phyloP scores from a whole-genome alignment of 2,888 invertebrate genomes.

The Nysson spinosus region DNA sequence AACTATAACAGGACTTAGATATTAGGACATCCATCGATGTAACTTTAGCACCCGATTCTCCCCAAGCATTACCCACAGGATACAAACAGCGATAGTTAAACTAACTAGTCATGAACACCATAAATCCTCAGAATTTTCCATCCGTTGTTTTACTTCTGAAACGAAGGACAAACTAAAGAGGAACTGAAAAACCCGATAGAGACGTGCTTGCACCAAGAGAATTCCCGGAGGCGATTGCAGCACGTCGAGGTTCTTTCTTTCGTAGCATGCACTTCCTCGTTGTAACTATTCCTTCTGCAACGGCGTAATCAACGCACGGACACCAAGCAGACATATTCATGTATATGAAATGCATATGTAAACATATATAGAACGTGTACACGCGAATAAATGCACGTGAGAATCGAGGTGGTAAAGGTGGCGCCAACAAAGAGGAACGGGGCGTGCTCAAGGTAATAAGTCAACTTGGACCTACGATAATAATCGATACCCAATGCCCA shows the following conservation, averaged over 20 bases:
- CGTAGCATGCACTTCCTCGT: constrained; percentile 18
- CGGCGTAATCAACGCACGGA: constrained; percentile 26
- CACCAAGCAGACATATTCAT: background rate
- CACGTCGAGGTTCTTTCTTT: background rate
- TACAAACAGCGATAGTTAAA: too few species aligned
- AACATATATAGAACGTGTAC: background rate
- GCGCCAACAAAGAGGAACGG: constrained; percentile 59
- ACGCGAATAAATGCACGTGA: background rate
- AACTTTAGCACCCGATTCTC: too few species aligned
- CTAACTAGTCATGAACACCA: background rate
- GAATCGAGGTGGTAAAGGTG: constrained; percentile 33
- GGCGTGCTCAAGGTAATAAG: constrained; percentile 57
- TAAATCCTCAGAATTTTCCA: constrained; percentile 18
- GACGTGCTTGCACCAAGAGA: background rate
- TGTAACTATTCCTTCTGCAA: constrained; percentile 14
- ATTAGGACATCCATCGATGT: too few species aligned
- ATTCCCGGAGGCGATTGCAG: constrained; percentile 25
- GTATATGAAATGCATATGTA: too few species aligned
- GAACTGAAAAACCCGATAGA: background rate
- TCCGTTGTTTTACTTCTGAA: background rate
- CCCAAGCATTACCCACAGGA: too few species aligned
- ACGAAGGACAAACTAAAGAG: too few species aligned
- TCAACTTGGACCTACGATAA: constrained; percentile 62
- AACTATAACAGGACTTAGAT: too few species aligned
- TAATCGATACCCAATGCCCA: constrained; percentile 60